phyloP scores from a whole-genome alignment of 2,888 invertebrate species.

The Abscondita cerata region DNA sequence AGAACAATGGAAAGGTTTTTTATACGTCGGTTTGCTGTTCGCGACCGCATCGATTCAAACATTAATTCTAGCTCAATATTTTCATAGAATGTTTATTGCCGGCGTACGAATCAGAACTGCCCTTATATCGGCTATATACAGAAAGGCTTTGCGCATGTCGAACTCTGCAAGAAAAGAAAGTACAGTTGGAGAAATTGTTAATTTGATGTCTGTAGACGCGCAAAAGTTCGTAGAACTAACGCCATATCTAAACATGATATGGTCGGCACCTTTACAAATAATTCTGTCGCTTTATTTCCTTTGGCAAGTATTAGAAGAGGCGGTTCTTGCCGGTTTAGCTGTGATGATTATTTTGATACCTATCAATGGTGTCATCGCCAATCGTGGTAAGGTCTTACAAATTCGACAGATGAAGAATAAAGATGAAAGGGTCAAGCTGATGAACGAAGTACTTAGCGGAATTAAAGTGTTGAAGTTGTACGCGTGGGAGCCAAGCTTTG shows the following conservation, averaged over 20 bases:
- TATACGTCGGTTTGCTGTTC: slow-evolving; percentile 80
- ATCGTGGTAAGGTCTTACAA: slow-evolving; percentile 79
- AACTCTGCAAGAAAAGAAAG: slow-evolving; percentile 81
- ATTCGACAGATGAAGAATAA: slow-evolving; percentile 92
- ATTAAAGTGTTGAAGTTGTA: slow-evolving; percentile 94
- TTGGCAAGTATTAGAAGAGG: slow-evolving; percentile 83
- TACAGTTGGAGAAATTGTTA: slow-evolving; percentile 91
- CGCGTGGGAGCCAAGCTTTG: slow-evolving; percentile 95
- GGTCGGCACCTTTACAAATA: slow-evolving; percentile 93
- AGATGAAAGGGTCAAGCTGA: slow-evolving; percentile 90
- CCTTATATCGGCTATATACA: slow-evolving; percentile 86
- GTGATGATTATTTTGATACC: slow-evolving; percentile 95
- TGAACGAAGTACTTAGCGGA: slow-evolving; percentile 92
- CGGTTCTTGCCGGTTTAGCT: slow-evolving; percentile 89
- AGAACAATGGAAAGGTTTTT: slow-evolving; percentile 84
- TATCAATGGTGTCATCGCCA: slow-evolving; percentile 85
- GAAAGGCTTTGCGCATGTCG: slow-evolving; percentile 83
- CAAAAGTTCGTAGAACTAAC: slow-evolving; percentile 87
- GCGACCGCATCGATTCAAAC: slow-evolving; percentile 81
- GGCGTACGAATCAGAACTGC: slow-evolving; percentile 91
- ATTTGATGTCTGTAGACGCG: slow-evolving; percentile 91
- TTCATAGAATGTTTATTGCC: slow-evolving; percentile 88
- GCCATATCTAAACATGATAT: slow-evolving; percentile 86
- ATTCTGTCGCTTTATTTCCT: slow-evolving; percentile 82
- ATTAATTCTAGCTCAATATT: slow-evolving; percentile 86